Percentiles rank a stretch among this genome's conserved stretches.
Conservation (phyloP, 1,140 invertebrate genomes). For the Ceratitis capitata region DNA sequence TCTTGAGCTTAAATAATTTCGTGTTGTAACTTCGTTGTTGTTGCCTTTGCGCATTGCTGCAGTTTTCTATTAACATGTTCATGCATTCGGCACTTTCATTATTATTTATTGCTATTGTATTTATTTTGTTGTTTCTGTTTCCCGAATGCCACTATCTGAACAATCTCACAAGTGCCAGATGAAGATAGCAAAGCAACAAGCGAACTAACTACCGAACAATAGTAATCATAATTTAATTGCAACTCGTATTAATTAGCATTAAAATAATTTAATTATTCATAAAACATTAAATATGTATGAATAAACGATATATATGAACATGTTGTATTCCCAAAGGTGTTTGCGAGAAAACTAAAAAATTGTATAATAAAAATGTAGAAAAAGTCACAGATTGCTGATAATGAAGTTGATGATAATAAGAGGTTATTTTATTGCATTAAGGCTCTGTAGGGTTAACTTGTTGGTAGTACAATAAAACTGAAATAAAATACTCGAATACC, state of each 20-base stretch:
- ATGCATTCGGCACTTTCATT: neutral
- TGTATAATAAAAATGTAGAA: conserved; percentile 26
- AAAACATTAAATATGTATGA: neutral
- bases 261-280: conserved; percentile 66
- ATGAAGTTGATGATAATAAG: conserved; percentile 1
- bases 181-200: conserved; percentile 25
- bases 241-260: conserved; percentile 66
- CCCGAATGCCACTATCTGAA: neutral
- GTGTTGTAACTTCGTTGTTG: neutral
- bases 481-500: no score
- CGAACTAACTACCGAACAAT: neutral
- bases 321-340: neutral
- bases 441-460: no score
- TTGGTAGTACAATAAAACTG: no score
- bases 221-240: conserved; percentile 28
- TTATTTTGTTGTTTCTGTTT: no score
- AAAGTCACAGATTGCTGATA: neutral
- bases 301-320: neutral
- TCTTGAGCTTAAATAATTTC: conserved; percentile 56
- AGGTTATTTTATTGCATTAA: neutral
- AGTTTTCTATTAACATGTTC: neutral
- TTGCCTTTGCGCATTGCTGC: neutral
- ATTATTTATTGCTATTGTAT: neutral
- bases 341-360: neutral
- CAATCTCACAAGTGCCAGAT: neutral